Evolutionary conservation across 2,113 vertebrate species (phyloP).

Genomic region (Ochotona princeps): DNA sequence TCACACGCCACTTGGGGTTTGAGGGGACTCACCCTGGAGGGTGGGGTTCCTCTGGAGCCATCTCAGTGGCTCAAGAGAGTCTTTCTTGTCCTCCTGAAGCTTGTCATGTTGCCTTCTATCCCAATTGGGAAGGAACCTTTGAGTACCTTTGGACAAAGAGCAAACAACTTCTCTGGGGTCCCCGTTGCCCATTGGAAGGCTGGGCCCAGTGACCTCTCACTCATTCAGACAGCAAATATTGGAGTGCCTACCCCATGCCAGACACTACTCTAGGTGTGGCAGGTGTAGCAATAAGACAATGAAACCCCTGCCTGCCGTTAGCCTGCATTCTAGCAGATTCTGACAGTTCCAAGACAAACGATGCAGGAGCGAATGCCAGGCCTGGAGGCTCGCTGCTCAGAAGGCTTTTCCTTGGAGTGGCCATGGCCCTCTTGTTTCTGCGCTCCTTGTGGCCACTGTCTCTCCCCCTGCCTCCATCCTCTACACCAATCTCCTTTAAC

Average conservation of each 20-base stretch:
- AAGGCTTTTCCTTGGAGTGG: not conserved
- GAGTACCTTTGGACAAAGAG: not conserved
- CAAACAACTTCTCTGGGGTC: not conserved
- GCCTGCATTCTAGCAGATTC: not conserved
- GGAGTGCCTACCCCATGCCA: not conserved
- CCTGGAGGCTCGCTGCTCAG: not conserved
- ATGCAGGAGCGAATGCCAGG: accelerated
- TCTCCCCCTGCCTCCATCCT: too few relatives aligned
- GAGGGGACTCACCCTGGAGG: not conserved
- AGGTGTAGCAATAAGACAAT: not conserved
- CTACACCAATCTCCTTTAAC: not conserved
- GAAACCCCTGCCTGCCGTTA: too few relatives aligned
- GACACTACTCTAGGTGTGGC: not conserved
- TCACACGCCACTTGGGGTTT: not conserved
- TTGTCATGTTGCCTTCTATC: not conserved
- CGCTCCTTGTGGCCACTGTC: not conserved
- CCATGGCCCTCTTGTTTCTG: not conserved
- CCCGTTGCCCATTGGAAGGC: not conserved
- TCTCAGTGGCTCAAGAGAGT: not conserved
- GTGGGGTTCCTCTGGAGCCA: not conserved
- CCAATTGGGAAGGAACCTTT: not conserved
- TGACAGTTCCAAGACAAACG: not conserved
- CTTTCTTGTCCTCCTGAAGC: not conserved
- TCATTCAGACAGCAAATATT: not conserved
- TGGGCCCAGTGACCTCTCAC: not conserved